phyloP scores from a whole-genome alignment of 2,888 invertebrate species.

The Pristionchus arcanus region DNA sequence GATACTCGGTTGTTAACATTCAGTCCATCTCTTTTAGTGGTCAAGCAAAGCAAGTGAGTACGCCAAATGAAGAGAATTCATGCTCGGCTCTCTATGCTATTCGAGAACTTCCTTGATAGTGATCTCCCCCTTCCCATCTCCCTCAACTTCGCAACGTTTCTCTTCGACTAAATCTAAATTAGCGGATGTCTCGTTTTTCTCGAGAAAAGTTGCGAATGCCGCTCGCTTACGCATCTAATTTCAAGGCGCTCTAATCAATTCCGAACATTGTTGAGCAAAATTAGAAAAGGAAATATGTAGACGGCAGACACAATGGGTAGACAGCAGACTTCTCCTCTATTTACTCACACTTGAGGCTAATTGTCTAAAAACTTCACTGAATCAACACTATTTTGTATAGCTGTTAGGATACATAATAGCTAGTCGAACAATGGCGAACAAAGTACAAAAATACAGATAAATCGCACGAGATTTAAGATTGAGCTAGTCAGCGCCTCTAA shows the following conservation, averaged over 20 bases:
- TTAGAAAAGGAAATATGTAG: not conserved
- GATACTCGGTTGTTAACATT: not conserved
- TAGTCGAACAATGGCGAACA: not conserved
- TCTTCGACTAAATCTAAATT: not conserved
- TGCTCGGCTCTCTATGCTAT: not conserved
- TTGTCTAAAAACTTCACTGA: too few relatives aligned
- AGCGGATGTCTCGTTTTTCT: not conserved
- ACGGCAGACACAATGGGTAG: too few relatives aligned
- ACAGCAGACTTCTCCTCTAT: too few relatives aligned
- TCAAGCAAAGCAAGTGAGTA: not conserved
- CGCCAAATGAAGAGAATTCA: not conserved
- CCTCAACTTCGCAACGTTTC: not conserved
- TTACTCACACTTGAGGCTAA: too few relatives aligned
- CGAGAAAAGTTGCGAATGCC: not conserved
- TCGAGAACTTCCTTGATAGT: not conserved
- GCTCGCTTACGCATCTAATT: slow-evolving; percentile 15
- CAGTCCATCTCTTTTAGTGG: not conserved
- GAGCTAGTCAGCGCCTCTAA: not conserved
- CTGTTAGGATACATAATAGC: not conserved
- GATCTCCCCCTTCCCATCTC: not conserved
- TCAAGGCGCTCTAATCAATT: not conserved
- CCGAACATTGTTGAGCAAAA: not conserved
- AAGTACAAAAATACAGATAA: not conserved
- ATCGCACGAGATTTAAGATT: not conserved
- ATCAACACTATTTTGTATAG: too few relatives aligned